Evolutionary conservation across 2,888 invertebrate genomes (phyloP).

Genomic region (Kryphioiulus occultus): DNA sequence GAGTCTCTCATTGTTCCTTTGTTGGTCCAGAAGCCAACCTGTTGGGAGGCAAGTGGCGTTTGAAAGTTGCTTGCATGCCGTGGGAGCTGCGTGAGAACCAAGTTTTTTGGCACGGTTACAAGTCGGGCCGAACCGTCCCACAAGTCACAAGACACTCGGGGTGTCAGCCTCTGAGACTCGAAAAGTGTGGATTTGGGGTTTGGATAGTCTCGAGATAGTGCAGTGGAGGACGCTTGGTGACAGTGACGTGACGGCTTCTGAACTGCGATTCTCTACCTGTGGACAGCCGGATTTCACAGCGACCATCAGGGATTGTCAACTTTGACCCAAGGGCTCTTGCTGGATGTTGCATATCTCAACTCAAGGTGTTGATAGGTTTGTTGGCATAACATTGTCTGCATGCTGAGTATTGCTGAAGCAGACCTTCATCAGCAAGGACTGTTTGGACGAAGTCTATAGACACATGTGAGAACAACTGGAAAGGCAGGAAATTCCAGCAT

Average conservation of each 20-base stretch:
- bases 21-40: background rate
- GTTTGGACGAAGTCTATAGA: too few relatives aligned
- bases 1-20: background rate
- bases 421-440: too few relatives aligned
- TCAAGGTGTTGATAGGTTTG: too few relatives aligned
- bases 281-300: too few relatives aligned
- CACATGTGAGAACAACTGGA: too few relatives aligned
- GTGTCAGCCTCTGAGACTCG: background rate
- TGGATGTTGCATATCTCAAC: background rate
- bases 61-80: background rate
- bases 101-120: background rate
- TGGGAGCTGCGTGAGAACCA: slow-evolving; percentile 18
- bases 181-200: background rate
- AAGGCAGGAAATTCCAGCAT: too few relatives aligned
- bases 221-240: background rate
- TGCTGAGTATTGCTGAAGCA: too few relatives aligned
- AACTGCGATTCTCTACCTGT: too few relatives aligned
- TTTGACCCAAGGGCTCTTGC: background rate
- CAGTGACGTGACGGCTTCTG: background rate
- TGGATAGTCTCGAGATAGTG: background rate
- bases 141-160: background rate
- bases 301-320: too few relatives aligned
- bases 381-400: too few relatives aligned
- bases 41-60: background rate
- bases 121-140: background rate